A percentile compares a stretch with the other conserved stretches of the same genome.
These are phyloP conservation scores for Xestia sexstrigata DNA, from an alignment of 2,888 invertebrate genomes.

Conservation along the genomic window DNA sequence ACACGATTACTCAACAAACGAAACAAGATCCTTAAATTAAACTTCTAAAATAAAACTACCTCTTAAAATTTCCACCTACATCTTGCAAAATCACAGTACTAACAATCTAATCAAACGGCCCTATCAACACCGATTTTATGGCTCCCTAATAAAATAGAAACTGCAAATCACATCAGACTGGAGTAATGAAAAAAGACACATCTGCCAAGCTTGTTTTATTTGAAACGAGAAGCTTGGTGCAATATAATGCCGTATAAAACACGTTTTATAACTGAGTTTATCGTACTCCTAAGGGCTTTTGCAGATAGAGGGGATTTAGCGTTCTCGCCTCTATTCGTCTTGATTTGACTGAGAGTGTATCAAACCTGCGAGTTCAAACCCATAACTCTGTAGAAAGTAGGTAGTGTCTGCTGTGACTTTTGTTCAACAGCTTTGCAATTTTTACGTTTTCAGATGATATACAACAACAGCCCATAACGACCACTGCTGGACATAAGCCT, in stretches of 20 bases:
- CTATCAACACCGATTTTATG: constrained; percentile 56
- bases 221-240: constrained; percentile 71
- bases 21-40: neutral
- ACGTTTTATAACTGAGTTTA: constrained; percentile 77
- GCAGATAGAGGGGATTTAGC: constrained; percentile 23
- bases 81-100: constrained; percentile 23
- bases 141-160: constrained; percentile 63
- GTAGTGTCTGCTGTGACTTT: neutral
- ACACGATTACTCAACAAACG: neutral
- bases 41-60: neutral
- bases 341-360: neutral
- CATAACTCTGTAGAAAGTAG: no score
- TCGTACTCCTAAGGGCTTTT: constrained; percentile 58
- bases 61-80: constrained; percentile 5
- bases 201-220: constrained; percentile 64
- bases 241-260: constrained; percentile 68
- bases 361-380: neutral
- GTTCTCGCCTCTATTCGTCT: neutral
- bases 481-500: no score
- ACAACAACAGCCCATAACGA: no score
- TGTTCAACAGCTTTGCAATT: neutral
- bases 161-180: constrained; percentile 65
- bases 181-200: constrained; percentile 68
- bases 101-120: constrained; percentile 44
- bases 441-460: neutral